phyloP scores from a whole-genome alignment of 2,888 invertebrate genomes.

The Nomada flava region DNA sequence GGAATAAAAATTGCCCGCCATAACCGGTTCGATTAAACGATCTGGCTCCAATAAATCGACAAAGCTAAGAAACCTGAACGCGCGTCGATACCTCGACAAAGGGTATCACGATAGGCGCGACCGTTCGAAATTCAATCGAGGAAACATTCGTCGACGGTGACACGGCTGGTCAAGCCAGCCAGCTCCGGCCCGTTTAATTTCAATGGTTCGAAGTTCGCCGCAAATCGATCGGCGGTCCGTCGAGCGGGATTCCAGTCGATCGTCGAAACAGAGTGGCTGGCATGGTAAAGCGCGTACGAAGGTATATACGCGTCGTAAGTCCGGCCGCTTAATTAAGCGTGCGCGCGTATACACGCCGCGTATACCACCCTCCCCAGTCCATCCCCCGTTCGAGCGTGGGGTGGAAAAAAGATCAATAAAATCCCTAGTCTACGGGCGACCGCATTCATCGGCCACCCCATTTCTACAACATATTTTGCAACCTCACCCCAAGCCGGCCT shows the following conservation, averaged over 20 bases:
- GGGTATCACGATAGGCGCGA: constrained; percentile 17
- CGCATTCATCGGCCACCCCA: constrained; percentile 81
- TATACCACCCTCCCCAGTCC: not conserved
- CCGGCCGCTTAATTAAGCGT: constrained; percentile 72
- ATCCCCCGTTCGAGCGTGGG: constrained; percentile 43
- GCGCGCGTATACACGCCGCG: constrained; percentile 55
- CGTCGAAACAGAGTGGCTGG: constrained; percentile 38
- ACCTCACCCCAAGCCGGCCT: constrained; percentile 67
- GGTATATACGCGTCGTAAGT: constrained; percentile 60
- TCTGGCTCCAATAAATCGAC: not conserved
- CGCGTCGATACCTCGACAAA: not conserved
- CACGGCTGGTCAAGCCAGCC: not conserved
- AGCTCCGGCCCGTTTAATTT: constrained; percentile 49
- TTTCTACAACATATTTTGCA: constrained; percentile 82
- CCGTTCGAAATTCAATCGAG: constrained; percentile 30
- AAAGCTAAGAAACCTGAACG: not conserved
- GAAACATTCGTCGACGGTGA: constrained; percentile 23
- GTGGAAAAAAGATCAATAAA: constrained; percentile 81
- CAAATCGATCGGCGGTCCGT: constrained; percentile 55
- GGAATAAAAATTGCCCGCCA: not conserved
- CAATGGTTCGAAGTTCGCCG: constrained; percentile 45
- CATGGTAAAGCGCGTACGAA: constrained; percentile 28
- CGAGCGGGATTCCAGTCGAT: constrained; percentile 48
- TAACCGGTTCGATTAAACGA: too few relatives aligned
- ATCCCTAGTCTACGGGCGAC: constrained; percentile 81